Evolutionary conservation across 2,888 invertebrate species (phyloP).

Genomic region (Achlya flavicornis): DNA sequence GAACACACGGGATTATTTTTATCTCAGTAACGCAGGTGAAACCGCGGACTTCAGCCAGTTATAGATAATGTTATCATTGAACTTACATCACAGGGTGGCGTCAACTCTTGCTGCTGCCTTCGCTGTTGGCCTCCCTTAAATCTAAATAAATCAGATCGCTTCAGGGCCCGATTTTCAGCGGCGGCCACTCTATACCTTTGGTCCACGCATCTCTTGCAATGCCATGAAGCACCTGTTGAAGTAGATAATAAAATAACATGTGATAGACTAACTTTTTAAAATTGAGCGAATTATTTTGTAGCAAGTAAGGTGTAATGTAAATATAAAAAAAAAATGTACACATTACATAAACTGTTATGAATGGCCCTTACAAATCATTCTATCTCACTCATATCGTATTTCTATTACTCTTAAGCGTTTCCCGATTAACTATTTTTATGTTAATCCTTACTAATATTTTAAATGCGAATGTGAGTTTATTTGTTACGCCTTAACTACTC

Average conservation of each 20-base stretch:
- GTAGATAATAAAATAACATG: background rate
- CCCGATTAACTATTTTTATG: no score
- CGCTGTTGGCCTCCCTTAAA: slow-evolving; percentile 82
- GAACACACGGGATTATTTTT: background rate
- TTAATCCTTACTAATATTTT: no score
- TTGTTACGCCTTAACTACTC: no score
- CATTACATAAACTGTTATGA: no score
- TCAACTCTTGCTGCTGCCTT: slow-evolving; percentile 75
- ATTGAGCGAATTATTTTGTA: no score
- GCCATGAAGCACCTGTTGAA: slow-evolving; percentile 85
- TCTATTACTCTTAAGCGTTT: no score
- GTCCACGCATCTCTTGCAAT: slow-evolving; percentile 88
- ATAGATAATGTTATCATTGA: slow-evolving; percentile 17
- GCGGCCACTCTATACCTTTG: slow-evolving; percentile 83
- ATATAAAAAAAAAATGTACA: no score
- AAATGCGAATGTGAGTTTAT: no score
- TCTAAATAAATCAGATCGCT: slow-evolving; percentile 85
- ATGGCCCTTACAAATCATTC: no score
- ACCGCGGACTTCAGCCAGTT: no score
- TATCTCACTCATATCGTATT: no score
- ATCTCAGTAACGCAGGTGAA: background rate
- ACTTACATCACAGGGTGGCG: slow-evolving; percentile 76
- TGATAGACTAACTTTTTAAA: background rate
- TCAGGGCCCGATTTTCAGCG: slow-evolving; percentile 85
- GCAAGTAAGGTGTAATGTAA: no score